Percentiles rank a stretch among this genome's conserved stretches.
phyloP scores from a whole-genome alignment of 2,113 vertebrate genomes.

The Eidolon helvum region DNA sequence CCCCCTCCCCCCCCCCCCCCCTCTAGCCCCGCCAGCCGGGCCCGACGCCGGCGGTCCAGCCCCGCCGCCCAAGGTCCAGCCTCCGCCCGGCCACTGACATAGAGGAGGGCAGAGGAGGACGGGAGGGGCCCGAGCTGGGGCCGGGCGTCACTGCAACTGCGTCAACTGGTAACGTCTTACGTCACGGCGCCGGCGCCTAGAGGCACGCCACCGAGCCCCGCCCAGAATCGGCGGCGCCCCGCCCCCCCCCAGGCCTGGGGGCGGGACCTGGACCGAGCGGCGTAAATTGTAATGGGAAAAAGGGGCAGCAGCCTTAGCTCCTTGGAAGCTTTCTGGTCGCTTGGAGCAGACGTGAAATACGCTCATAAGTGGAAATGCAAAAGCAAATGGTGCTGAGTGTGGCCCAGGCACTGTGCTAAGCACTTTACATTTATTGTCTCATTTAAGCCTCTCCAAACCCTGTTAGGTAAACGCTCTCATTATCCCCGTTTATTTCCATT shows the following conservation, averaged over 20 bases:
- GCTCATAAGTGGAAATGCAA: not conserved
- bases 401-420: not conserved
- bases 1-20: not conserved
- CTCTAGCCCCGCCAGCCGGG: not conserved
- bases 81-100: not conserved
- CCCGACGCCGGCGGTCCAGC: not conserved
- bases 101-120: not conserved
- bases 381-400: not conserved
- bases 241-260: not conserved
- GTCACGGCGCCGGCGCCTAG: constrained; percentile 37
- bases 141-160: constrained; percentile 40
- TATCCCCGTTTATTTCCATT: not conserved
- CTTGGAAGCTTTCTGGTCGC: not conserved
- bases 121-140: not conserved
- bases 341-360: too few species aligned
- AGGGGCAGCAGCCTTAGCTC: too few species aligned
- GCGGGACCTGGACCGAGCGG: fast-evolving
- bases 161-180: constrained; percentile 6
- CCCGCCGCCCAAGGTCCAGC: not conserved
- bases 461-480: not conserved
- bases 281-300: not conserved
- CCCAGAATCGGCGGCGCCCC: not conserved
- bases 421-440: too few species aligned
- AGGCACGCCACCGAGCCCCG: not conserved
- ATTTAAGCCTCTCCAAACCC: not conserved